phyloP scores from a whole-genome alignment of 2,888 invertebrate species.

The Serrognathus titanus region DNA sequence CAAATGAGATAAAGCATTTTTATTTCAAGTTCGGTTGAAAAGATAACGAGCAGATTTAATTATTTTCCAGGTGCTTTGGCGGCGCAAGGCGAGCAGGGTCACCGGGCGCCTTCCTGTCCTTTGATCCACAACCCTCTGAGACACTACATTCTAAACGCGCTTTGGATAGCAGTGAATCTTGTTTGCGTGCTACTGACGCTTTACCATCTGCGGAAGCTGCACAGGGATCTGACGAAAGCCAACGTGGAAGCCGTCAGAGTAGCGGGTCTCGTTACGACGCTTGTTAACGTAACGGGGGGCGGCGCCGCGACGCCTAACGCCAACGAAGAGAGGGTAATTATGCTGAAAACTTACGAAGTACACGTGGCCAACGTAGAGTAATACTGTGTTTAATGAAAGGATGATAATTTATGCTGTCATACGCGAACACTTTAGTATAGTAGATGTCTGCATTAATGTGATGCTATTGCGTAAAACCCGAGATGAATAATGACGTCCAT shows the following conservation, averaged over 20 bases:
- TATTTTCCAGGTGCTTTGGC: constrained; percentile 66
- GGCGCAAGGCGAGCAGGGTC: constrained; percentile 72
- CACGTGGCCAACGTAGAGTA: background rate
- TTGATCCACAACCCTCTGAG: constrained; percentile 83
- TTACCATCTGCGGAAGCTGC: constrained; percentile 78
- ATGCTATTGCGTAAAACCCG: background rate
- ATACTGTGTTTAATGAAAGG: constrained; percentile 7
- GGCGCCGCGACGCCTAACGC: constrained; percentile 50
- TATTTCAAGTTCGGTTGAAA: no score
- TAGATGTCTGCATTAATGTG: background rate
- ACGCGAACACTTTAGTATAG: background rate
- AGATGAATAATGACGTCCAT: background rate
- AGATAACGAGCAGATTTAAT: background rate
- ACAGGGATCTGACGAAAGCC: constrained; percentile 77
- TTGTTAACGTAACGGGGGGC: constrained; percentile 74
- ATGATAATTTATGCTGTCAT: constrained; percentile 6
- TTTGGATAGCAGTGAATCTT: constrained; percentile 86
- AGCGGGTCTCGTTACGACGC: constrained; percentile 76
- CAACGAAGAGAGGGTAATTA: constrained; percentile 36
- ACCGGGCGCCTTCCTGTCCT: constrained; percentile 80
- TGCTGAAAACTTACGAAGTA: constrained; percentile 6
- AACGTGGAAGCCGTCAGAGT: constrained; percentile 81
- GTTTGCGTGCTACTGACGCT: constrained; percentile 81
- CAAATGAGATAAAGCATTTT: no score
- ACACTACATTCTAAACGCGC: constrained; percentile 85